Conservation (phyloP, 2,113 vertebrate species). For the Oreochromis tanganicae region DNA sequence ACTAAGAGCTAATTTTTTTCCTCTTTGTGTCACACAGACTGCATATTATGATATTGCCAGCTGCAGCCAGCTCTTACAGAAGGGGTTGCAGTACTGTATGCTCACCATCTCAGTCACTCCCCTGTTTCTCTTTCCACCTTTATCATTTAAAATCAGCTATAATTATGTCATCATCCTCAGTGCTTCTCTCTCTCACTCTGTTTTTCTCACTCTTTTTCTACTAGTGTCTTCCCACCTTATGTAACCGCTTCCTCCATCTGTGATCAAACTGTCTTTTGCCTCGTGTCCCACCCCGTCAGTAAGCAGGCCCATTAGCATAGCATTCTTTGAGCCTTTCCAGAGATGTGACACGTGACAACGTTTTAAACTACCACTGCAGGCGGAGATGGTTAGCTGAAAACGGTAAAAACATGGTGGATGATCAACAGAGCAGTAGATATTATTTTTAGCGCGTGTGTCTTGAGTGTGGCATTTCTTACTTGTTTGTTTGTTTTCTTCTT, state of each 20-base stretch:
- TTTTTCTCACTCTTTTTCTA: background rate
- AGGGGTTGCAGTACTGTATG: background rate
- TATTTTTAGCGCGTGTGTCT: background rate
- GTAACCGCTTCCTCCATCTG: background rate
- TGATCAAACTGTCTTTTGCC: background rate
- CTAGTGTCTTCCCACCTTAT: background rate
- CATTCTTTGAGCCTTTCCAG: constrained; percentile 3
- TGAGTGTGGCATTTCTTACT: background rate
- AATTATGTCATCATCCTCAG: background rate
- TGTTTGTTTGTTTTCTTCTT: background rate
- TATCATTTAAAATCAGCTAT: background rate
- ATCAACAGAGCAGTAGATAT: background rate
- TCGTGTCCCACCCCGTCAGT: background rate
- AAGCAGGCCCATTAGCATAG: background rate
- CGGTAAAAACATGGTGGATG: background rate
- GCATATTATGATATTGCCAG: background rate
- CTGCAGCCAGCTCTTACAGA: background rate
- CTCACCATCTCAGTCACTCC: background rate
- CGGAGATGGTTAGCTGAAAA: background rate
- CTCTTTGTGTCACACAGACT: background rate
- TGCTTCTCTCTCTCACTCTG: background rate
- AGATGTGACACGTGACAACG: constrained; percentile 11
- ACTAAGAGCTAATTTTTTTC: background rate
- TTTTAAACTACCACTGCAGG: constrained; percentile 40
- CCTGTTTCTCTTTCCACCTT: background rate